phyloP scores from a whole-genome alignment of 2,113 vertebrate genomes.

The Mesoclemmys tuberculata region DNA sequence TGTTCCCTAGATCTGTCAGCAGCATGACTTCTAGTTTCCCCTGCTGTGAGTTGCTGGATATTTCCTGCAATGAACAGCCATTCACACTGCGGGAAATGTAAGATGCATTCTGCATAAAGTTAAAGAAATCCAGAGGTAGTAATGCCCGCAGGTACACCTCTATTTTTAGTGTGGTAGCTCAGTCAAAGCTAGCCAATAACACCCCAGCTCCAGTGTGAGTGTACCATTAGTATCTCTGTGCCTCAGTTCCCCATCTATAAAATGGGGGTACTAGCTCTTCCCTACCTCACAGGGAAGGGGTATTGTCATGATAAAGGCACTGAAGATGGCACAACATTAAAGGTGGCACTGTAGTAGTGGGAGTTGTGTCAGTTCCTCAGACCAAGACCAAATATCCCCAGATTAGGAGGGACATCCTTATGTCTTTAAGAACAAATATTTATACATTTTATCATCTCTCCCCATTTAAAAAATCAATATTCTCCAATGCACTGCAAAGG shows the following conservation, averaged over 20 bases:
- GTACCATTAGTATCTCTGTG: neutral
- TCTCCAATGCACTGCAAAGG: neutral
- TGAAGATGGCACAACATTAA: neutral
- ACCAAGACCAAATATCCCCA: neutral
- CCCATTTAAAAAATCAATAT: neutral
- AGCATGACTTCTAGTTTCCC: neutral
- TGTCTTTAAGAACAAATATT: neutral
- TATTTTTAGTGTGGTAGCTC: neutral
- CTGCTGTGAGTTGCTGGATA: neutral
- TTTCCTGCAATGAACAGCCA: neutral
- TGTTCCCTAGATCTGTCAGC: neutral
- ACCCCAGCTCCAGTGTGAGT: neutral
- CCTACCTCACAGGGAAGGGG: neutral
- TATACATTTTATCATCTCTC: neutral
- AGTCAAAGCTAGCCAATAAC: neutral
- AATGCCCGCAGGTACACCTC: neutral
- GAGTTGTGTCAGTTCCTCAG: neutral
- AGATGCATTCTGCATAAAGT: neutral
- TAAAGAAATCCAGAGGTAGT: neutral
- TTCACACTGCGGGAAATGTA: neutral
- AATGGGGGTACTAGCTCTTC: neutral
- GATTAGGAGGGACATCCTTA: neutral
- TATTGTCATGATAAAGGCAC: neutral
- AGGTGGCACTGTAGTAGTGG: neutral
- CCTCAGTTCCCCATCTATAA: neutral